Evolutionary conservation across 2,888 invertebrate genomes (phyloP), one percentile per base, ranked within the genome.

Genomic region (Acholoe squamosa): DNA sequence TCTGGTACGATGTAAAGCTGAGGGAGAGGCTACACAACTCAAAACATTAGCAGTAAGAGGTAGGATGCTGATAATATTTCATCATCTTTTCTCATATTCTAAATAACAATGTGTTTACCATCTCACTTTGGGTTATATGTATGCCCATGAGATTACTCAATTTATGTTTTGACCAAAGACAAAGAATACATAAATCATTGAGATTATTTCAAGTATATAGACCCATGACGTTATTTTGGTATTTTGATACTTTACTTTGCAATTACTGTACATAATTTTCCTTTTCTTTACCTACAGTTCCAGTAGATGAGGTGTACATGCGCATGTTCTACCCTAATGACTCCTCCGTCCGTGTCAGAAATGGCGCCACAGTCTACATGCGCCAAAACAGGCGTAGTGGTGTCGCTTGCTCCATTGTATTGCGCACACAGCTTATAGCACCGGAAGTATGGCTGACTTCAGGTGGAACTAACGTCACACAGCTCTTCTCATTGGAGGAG

Each of bases 1-100:
- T 3, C 33, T 25, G 7, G 7, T 54, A 14, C 25, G 86, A 52
- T 86, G 86, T 54, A 86, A 52, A 28, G 19, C 86, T 7, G 86
- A 86, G 19, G 86, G 86, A 0, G 56, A 86, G 31, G 7, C 19
- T 52, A 86, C 86, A 19, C 31, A 1, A 22, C 56, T 86, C n/a
- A 54, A 31, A 28, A 86, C 86, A 22, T 28, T 86, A 28, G 86
- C 86, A 16, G 86, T 86, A 51, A 86, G 86, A 86, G 86, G 86
- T 86, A 28, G 54, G 86, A 31, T 1, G 28, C 43, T 43, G 43
- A 43, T 43, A 43, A 3, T 43, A 43, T 43, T 10, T 43, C 43
- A 43, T 43, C 43, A 3, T 43, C 3, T 43, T 10, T 43, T 10
- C 3, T 43, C 43, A 43, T 10, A 43, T 43, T 43, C 43, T 7